Evolutionary conservation across 35 echinoderm and acorn worm species (phyloP).

Genomic region (Apostichopus japonicus): DNA sequence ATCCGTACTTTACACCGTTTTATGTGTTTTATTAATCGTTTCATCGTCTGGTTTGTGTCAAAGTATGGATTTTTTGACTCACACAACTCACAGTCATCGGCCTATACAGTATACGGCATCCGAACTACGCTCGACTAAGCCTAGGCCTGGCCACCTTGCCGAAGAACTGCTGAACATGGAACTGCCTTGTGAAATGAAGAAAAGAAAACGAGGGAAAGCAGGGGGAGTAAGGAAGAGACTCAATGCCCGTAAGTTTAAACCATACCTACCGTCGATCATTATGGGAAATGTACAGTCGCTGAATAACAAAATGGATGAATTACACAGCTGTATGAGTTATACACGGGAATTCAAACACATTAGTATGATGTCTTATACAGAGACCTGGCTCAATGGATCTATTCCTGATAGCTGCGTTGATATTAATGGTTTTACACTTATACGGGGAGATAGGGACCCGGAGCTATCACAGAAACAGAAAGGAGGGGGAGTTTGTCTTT

Average conservation of each 20-base stretch:
- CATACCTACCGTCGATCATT: constrained; percentile 38
- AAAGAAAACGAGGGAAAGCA: background rate
- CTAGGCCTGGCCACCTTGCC: background rate
- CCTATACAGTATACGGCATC: background rate
- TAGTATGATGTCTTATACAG: constrained; percentile 4
- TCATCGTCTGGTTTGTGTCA: no score
- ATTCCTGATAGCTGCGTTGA: no score
- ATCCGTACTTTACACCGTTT: no score
- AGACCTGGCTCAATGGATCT: constrained; percentile 62
- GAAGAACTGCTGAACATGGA: background rate
- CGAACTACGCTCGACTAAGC: background rate
- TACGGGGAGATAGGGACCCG: no score
- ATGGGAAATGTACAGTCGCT: constrained; percentile 33
- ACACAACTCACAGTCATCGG: no score
- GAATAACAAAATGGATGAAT: constrained; percentile 46
- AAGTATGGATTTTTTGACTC: no score
- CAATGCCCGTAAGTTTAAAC: background rate
- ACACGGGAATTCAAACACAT: constrained; percentile 15
- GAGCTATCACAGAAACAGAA: no score
- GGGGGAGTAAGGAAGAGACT: background rate
- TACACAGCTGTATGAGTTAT: background rate
- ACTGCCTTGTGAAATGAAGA: constrained; percentile 6
- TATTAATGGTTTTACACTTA: no score
- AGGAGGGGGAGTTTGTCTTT: no score
- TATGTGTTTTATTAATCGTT: no score